A percentile compares a stretch with the other conserved stretches of the same genome.
Evolutionary conservation across 2,113 vertebrate species (phyloP).

Genomic region (Chiloscyllium plagiosum): DNA sequence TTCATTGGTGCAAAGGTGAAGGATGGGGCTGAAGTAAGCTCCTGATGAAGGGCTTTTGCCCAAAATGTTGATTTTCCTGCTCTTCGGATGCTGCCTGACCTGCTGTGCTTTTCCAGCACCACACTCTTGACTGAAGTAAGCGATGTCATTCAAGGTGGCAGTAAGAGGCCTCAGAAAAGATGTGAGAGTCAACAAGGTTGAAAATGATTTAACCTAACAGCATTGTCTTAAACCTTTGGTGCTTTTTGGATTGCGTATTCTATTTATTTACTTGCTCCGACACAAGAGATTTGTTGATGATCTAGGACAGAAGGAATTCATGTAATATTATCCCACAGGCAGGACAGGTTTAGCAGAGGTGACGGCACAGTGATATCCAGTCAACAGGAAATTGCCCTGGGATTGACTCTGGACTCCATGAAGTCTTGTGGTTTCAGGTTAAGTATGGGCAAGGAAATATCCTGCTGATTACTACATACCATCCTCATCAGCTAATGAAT

Average conservation of each 20-base stretch:
- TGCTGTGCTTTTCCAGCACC: no score
- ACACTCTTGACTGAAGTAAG: not conserved
- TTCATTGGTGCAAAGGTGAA: not conserved
- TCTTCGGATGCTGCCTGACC: no score
- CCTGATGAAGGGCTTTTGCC: no score
- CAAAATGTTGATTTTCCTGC: no score
- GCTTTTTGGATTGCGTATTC: not conserved
- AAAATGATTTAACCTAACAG: not conserved
- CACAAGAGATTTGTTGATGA: not conserved
- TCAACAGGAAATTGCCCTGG: no score
- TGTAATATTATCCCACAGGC: not conserved
- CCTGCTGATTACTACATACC: no score
- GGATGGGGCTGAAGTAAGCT: not conserved
- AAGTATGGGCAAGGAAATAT: no score
- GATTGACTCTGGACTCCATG: no score
- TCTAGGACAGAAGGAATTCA: not conserved
- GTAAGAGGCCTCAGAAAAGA: not conserved
- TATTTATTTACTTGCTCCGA: not conserved
- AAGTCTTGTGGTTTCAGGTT: no score
- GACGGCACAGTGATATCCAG: not conserved
- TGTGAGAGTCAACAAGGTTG: not conserved
- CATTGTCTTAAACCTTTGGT: not conserved
- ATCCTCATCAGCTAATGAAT: no score
- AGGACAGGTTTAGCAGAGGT: not conserved
- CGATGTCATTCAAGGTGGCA: not conserved